Base-by-base conservation (phyloP, 2,113 vertebrate species). In the Brachyhypopomus occidentalis region DNA sequence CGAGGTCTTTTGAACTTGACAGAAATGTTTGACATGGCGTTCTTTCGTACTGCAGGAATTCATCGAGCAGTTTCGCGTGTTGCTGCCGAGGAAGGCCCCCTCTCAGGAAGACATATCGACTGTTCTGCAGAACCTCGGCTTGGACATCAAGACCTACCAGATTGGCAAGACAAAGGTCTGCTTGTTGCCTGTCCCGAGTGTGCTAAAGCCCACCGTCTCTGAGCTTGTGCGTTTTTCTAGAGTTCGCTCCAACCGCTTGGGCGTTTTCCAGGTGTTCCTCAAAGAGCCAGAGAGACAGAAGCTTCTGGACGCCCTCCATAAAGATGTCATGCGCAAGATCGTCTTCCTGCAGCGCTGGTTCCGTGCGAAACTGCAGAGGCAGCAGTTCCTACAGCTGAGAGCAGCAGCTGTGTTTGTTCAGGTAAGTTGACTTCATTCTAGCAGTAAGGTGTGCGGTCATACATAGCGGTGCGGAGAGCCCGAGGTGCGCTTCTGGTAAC, bases 121-220 rank as follows among this genome's bases (percentile, higher is more conserved):
- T 41, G 91, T 99, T 75, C 87, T 99, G 58, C 90, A 90, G 75
- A 96, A 93, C 88, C 92, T 98, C 87, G 86, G 89, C 4, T 81
- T 97, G 16, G 92, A 97, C 88, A 91, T 91, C 67, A 94, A 92
- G 82, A 96, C 93, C 52, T 99, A 95, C 91, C 97, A 99, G 91
- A 97, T 98, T 5, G 98, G 98, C 62, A 96, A 93, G 90, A 98
- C 97, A 55, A 99, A 99, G 95, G 97, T 99, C 67, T 75, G 87
- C 41, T 60, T 0, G 20, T 72, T 73, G 2, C 22, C 75, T 20
- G 19, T 30, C 0, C 19, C 8, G 20, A 72, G 27, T 1, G 5
- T 30, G 2, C 25, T 52, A 3, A 63, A 30, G 27, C 45, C 45
- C 2, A 14, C 41, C 14, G 45, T 52, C 12, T 2, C 5, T 52